Evolutionary conservation across 2,888 invertebrate genomes (phyloP), one percentile per base, ranked within the genome.

Genomic region (Parnassius smintheus): DNA sequence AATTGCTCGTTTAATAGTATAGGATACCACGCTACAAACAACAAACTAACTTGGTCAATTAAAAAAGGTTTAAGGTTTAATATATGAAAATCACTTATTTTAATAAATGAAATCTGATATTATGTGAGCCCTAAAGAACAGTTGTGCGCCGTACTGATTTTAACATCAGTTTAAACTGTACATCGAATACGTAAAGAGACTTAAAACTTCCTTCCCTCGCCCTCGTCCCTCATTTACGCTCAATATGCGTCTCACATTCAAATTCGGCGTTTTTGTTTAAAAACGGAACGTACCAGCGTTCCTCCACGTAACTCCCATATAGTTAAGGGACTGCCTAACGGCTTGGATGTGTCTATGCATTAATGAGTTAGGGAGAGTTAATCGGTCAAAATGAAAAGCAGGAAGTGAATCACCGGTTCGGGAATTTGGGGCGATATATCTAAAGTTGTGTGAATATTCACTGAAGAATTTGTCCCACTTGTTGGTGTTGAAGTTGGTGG

Each of bases 291-390:
- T 72, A 45, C 52, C 58, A 42, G 75, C 75, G 74, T 74, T 48
- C 12, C 41, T 57, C 22, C 62, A 57, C 61, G 61, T 42, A 7
- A 50, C 49, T 56, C 49, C 42, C 70, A 68, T 63, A 64, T 66
- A 69, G 68, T 59, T 69, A 70, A 67, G 68, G 72, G 70, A 70
- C 71, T 69, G 51, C 64, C 61, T 78, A 80, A 84, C 79, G 78
- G 78, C 56, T 68, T 66, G 81, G 73, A 75, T 85, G 86, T 88
- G 88, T 74, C 80, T 72, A 68, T 75, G 88, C 89, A 88, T 74
- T 89, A 88, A 86, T 88, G 80, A 84, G 77, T 76, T 79, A 13
- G 64, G 54, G 66, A 65, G 71, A 72, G 76, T 76, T 83, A 83
- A 85, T 81, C 76, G 71, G 71, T 69, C 73, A 77, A 80, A 78